Evolutionary conservation across 2,113 vertebrate genomes (phyloP).

Genomic region (Tricholaema leucomelas): DNA sequence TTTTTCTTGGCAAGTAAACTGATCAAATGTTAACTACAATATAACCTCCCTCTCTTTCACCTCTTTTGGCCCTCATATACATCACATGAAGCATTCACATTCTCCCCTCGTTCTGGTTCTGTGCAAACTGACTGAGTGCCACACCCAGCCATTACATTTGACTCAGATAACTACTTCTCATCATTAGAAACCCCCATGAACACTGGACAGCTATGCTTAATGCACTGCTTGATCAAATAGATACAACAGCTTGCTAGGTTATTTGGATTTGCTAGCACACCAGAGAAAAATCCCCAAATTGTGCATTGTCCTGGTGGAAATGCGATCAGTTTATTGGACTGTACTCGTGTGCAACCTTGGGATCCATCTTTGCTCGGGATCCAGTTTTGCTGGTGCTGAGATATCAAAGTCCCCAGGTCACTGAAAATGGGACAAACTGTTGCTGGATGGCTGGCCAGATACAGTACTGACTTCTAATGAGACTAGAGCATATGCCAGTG

Average conservation of each 20-base stretch:
- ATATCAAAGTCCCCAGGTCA: neutral
- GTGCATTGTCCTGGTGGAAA: neutral
- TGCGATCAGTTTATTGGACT: neutral
- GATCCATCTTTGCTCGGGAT: neutral
- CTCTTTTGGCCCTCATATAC: neutral
- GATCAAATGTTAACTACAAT: neutral
- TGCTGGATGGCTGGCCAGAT: neutral
- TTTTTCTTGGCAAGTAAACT: neutral
- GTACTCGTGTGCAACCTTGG: neutral
- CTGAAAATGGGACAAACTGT: neutral
- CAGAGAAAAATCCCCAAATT: neutral
- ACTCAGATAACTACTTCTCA: neutral
- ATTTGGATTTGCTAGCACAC: neutral
- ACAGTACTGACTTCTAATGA: neutral
- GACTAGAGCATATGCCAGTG: neutral
- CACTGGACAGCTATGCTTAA: slow-evolving; percentile 2
- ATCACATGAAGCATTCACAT: neutral
- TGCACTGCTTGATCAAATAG: slow-evolving; percentile 19
- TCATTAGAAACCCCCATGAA: neutral
- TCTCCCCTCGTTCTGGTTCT: neutral
- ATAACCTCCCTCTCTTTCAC: neutral
- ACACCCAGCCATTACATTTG: neutral
- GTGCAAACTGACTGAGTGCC: neutral
- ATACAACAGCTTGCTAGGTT: neutral
- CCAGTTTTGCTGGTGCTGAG: neutral